A percentile compares a stretch with the other conserved stretches of the same genome.
These are phyloP conservation scores for Harmothoe impar DNA, from an alignment of 2,888 invertebrate species.

Conservation along the genomic window DNA sequence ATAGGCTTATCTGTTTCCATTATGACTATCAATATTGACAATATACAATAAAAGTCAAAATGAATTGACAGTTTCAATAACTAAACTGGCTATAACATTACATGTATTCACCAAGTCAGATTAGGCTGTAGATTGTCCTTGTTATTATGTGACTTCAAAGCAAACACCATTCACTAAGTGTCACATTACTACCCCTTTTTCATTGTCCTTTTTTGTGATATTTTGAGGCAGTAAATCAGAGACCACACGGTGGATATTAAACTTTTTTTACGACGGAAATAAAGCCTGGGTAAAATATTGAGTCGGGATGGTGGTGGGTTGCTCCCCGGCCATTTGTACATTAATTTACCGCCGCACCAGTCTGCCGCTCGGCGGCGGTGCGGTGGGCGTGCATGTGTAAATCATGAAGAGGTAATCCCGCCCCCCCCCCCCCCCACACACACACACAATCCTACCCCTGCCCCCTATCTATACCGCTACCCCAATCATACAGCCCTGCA, in stretches of 20 bases:
- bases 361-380: slow-evolving; percentile 33
- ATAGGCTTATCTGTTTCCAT: too few relatives aligned
- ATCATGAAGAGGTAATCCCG: not conserved
- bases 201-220: too few relatives aligned
- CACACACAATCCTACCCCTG: too few relatives aligned
- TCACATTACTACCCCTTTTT: too few relatives aligned
- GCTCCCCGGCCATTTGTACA: slow-evolving; percentile 15
- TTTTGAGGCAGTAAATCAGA: slow-evolving; percentile 35
- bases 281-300: slow-evolving; percentile 3
- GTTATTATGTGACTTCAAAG: too few relatives aligned
- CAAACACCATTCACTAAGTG: too few relatives aligned
- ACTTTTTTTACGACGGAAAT: slow-evolving; percentile 13
- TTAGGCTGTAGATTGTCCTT: too few relatives aligned
- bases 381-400: slow-evolving; percentile 44
- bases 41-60: too few relatives aligned
- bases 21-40: too few relatives aligned
- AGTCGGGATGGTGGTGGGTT: not conserved
- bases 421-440: not conserved
- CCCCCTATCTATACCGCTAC: not conserved
- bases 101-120: too few relatives aligned
- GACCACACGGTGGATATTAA: slow-evolving; percentile 9
- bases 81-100: too few relatives aligned
- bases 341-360: not conserved
- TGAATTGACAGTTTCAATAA: too few relatives aligned
- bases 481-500: not conserved